Conservation (phyloP, 1,140 invertebrate species). For the Drosophila obscura region DNA sequence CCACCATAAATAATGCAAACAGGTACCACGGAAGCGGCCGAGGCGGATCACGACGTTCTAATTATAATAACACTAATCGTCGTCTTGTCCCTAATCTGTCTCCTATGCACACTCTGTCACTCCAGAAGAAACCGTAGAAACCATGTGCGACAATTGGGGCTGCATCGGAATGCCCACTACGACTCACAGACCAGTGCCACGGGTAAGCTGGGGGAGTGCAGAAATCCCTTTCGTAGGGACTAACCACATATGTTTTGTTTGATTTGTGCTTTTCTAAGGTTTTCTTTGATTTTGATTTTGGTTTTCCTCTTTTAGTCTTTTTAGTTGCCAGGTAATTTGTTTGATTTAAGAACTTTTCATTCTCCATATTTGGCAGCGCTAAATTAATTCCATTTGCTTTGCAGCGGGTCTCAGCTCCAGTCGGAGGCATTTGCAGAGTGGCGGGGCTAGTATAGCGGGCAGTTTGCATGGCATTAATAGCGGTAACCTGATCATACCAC, state of each 20-base stretch:
- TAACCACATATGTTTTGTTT: conserved; percentile 2
- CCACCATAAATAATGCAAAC: conserved; percentile 3
- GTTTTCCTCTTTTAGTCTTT: conserved; percentile 37
- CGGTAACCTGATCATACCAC: conserved; percentile 79
- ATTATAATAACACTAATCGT: conserved; percentile 84
- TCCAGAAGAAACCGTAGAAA: conserved; percentile 84
- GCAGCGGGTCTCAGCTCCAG: conserved; percentile 80
- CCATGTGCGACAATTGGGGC: conserved; percentile 78
- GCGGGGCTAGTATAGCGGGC: conserved; percentile 81
- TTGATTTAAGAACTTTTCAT: not conserved
- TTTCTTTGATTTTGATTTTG: conserved; percentile 58
- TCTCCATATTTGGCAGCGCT: not conserved
- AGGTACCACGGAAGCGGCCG: conserved; percentile 84
- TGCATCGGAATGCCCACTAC: conserved; percentile 83
- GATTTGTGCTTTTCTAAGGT: conserved; percentile 32
- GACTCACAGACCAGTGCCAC: conserved; percentile 84
- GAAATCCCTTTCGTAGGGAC: not conserved
- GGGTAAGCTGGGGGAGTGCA: conserved; percentile 40
- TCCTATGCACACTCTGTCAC: conserved; percentile 84
- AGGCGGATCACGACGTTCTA: conserved; percentile 85
- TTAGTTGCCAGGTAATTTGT: conserved; percentile 54
- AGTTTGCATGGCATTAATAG: conserved; percentile 83
- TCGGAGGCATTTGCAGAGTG: conserved; percentile 81
- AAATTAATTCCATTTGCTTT: not conserved
- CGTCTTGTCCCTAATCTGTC: conserved; percentile 84